Evolutionary conservation across 2,888 invertebrate genomes (phyloP), one percentile per base, ranked within the genome.

Genomic region (Homarus gammarus): DNA sequence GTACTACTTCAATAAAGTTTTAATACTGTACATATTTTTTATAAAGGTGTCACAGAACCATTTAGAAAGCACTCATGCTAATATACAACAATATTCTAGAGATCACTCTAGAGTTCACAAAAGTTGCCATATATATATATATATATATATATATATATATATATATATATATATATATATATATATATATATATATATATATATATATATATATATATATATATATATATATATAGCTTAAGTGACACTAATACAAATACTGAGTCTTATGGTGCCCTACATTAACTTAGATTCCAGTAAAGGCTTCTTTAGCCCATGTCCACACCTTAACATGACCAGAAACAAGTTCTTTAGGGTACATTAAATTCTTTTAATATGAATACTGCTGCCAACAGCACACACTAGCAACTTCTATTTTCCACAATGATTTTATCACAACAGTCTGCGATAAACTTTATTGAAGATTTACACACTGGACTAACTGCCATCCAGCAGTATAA

Each of bases 321-420:
- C 81, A 81, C 81, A 81, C 64, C 64, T 56, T 38, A 81, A 64
- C 79, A 79, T 81, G 81, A 81, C 81, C 81, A 81, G 61, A 81
- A 81, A 81, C 64, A 81, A 64, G 64, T 27, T 40, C 38, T 49
- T 75, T 49, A 40, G 36, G 75, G 27, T 44, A 75, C 44, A 75
- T 75, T 75, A n/a, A 27, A 36, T 36, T 38, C 22, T 38, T 8
- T 75, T 49, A 44, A 75, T n/a, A 75, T 33, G n/a, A 75, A n/a
- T 75, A 75, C 44, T 44, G 36, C 22, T 3, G 38, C 38, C 38
- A 40, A n/a, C 73, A 40, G 44, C 44, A 49, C 6, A 49, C 8
- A 8, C 31, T 64, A 64, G 64, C 12, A 64, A 22, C 64, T 12
- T 3, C 12, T 64, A 64, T 27, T 64, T 15, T 64, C 64, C n/a